Conservation (phyloP, 2,113 vertebrate species). For the Oxyruncus cristatus region DNA sequence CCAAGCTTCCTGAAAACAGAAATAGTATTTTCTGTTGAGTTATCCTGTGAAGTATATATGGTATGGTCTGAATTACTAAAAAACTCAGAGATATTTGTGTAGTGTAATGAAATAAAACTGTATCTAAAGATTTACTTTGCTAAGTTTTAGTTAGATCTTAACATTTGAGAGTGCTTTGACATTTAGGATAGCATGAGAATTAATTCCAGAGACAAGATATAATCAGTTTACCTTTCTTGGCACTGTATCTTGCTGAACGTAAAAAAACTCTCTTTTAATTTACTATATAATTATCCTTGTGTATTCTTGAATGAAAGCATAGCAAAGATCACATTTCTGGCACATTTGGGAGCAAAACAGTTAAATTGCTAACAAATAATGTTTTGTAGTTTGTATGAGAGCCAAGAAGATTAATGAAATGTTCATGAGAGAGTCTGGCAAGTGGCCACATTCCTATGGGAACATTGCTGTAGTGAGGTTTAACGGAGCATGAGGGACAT, state of each 20-base stretch:
- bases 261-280: constrained; percentile 24
- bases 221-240: constrained; percentile 53
- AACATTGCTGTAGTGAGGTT: constrained; percentile 70
- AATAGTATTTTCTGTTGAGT: neutral
- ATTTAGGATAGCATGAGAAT: neutral
- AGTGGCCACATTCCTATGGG: constrained; percentile 82
- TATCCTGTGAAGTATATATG: neutral
- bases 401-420: constrained; percentile 82
- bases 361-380: constrained; percentile 74
- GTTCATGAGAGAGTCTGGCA: constrained; percentile 79
- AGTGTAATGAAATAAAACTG: neutral
- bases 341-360: constrained; percentile 70
- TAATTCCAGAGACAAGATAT: constrained; percentile 16
- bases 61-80: neutral
- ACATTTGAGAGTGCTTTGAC: constrained; percentile 2
- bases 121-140: neutral
- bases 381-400: constrained; percentile 73
- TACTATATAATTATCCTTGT: constrained; percentile 46
- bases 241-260: neutral
- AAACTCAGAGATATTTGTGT: neutral
- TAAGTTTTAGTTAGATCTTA: neutral
- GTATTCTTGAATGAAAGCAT: constrained; percentile 31
- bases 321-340: constrained; percentile 58
- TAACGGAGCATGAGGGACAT: constrained; percentile 69
- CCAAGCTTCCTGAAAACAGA: neutral